Conservation (phyloP, 2,888 invertebrate genomes). For the Agonum fuliginosum region DNA sequence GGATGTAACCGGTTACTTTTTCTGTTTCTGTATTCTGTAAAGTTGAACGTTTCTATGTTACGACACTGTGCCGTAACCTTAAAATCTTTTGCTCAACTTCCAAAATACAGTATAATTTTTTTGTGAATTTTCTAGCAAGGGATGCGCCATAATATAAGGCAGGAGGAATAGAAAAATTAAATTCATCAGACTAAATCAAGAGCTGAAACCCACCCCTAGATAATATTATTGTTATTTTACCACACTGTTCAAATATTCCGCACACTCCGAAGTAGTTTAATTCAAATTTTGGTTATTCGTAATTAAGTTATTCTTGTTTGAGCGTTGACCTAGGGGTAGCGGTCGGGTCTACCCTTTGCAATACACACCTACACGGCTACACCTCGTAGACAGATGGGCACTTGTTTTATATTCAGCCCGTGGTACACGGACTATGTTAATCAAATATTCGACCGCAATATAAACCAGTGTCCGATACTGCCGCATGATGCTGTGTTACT, state of each 20-base stretch:
- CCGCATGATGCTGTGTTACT: no score
- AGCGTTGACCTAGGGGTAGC: neutral
- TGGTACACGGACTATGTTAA: constrained; percentile 50
- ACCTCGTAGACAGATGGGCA: constrained; percentile 3
- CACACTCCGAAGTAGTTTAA: neutral
- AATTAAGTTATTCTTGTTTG: constrained; percentile 41
- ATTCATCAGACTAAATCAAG: neutral
- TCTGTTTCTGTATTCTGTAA: no score
- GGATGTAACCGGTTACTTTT: no score
- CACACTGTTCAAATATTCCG: neutral
- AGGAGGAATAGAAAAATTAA: no score
- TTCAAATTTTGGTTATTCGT: constrained; percentile 20
- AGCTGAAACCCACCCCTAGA: constrained; percentile 2
- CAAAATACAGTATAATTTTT: no score
- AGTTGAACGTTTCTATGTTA: no score
- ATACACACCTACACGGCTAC: constrained; percentile 1
- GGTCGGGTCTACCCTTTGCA: constrained; percentile 1
- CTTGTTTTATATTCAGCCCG: constrained; percentile 49
- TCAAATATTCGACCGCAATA: constrained; percentile 52
- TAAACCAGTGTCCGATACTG: constrained; percentile 46
- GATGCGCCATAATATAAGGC: no score
- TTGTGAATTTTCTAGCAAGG: no score
- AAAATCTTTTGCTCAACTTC: no score
- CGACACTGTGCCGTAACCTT: no score
- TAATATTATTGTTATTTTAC: neutral